Percentiles rank a stretch among this genome's conserved stretches.
These are phyloP conservation scores for Thermophis baileyi DNA, from an alignment of 2,113 vertebrate genomes.

Conservation along the genomic window DNA sequence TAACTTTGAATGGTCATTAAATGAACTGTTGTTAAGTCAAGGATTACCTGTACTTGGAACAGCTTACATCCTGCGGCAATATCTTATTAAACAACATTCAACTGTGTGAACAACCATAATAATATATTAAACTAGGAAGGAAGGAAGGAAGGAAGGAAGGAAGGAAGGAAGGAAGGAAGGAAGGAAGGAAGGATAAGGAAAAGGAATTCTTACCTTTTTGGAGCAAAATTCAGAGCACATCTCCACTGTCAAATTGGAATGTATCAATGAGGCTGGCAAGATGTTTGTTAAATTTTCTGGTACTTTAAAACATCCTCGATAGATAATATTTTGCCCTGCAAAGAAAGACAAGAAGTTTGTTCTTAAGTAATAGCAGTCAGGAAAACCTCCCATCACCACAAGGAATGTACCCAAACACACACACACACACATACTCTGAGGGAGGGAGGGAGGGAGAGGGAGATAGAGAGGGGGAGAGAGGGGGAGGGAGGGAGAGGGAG, in stretches of 20 bases:
- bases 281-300: slow-evolving; percentile 73
- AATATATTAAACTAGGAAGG: background rate
- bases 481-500: too few relatives aligned
- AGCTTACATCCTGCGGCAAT: background rate
- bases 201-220: slow-evolving; percentile 80
- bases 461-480: background rate
- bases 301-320: slow-evolving; percentile 86
- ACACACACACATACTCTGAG: background rate
- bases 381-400: background rate
- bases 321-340: slow-evolving; percentile 82
- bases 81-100: background rate
- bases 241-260: slow-evolving; percentile 82
- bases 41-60: background rate
- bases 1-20: background rate
- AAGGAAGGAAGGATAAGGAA: slow-evolving; percentile 14
- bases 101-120: background rate
- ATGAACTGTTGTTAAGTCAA: background rate
- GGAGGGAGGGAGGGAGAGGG: background rate
- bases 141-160: background rate
- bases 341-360: slow-evolving; percentile 56
- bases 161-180: background rate
- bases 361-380: slow-evolving; percentile 23
- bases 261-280: slow-evolving; percentile 76
- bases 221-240: slow-evolving; percentile 90
- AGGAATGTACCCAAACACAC: slow-evolving; percentile 19